Evolutionary conservation across 2,888 invertebrate genomes (phyloP), one percentile per base, ranked within the genome.

Genomic region (Coremacera marginata): DNA sequence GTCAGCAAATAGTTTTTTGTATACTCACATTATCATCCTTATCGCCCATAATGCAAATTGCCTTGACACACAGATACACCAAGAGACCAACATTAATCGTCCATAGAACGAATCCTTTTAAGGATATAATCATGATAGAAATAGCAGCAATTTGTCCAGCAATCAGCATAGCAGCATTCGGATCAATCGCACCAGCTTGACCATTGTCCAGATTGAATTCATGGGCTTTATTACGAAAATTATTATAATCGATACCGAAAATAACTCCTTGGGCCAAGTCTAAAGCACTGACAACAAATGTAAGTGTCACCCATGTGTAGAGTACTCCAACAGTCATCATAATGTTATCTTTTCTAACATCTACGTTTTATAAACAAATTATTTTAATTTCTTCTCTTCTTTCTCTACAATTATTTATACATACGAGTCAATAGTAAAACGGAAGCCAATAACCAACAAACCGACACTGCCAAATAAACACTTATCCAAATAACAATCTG

Each of bases 71-170:
- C 25, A 90, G 80, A 79, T 84, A 86, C 74, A 85, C 70, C 52
- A 88, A 78, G 27, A 90, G 79, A 1, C 82, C 79, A 9, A 89
- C 73, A 82, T 91, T 91, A 2, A 90, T 82, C 9, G 89, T 44
- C 90, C 89, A 90, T 52, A 91, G 60, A n/a, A 90, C 76, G 80
- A 88, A 90, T 14, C 91, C 91, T 78, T 90, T 89, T 11, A 90
- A 84, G 2, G 90, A 85, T 25, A 90, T 82, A 14, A 89, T 82
- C 87, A 89, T 84, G 85, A 90, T 86, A 5, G 87, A 79, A 2
- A 89, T 86, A 16, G 89, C 84, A 1, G 86, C 85, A 4, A 86
- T 84, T 79, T 84, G 83, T 0, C 84, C 89, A 5, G 87, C 83
- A 2, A 88, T 8, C 1, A 89, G 57, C 51, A 86, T 82, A 3